Base-by-base conservation (phyloP, 2,797 vertebrate genomes). In the Halcyon badia region DNA sequence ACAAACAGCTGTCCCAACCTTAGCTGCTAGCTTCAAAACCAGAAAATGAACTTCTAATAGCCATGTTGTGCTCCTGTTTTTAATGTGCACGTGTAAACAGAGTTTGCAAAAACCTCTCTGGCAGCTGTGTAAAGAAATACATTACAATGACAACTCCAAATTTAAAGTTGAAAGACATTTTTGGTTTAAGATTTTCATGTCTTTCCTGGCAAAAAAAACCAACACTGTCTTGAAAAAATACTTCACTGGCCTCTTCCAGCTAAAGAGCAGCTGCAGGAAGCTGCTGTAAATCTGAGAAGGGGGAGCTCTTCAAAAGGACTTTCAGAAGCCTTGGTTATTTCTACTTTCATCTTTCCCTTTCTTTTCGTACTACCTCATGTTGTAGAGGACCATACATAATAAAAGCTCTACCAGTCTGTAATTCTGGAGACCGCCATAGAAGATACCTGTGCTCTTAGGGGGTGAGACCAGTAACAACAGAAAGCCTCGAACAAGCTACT, bases 1-100 rank as follows among this genome's bases (percentile, higher is more conserved):
- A 84, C 5, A 7, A 82, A 75, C 39, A 75, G 79, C 89, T 84
- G 70, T 69, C 66, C 58, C 81, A 91, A 68, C 54, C 54, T 76
- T 82, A 91, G 88, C 15, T 91, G 49, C 78, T 57, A 82, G 61
- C 66, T 91, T 87, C 66, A 78, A 89, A 95, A 78, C 21, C 52
- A 52, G 52, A 82, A 94, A 91, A 92, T 64, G 3, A 87, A 75
- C 89, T 81, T 75, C 62, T 69, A 28, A 87, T 11, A 76, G 58
- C 58, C 41, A 44, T 18, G 54, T 33, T 37, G 10, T 33, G 31
- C 52, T 82, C 49, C 62, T 61, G 52, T 19, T 87, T 90, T 68
- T 64, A 87, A 90, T 18, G 39, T n/a, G 56, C 6, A 24, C 1
- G 1, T 75, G 46, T 82, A 82, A 95, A 79, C 5, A 71, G 49